These are phyloP conservation scores for Phyllostomus discolor DNA, from an alignment of 2,113 vertebrate genomes.

Conservation along the genomic window DNA sequence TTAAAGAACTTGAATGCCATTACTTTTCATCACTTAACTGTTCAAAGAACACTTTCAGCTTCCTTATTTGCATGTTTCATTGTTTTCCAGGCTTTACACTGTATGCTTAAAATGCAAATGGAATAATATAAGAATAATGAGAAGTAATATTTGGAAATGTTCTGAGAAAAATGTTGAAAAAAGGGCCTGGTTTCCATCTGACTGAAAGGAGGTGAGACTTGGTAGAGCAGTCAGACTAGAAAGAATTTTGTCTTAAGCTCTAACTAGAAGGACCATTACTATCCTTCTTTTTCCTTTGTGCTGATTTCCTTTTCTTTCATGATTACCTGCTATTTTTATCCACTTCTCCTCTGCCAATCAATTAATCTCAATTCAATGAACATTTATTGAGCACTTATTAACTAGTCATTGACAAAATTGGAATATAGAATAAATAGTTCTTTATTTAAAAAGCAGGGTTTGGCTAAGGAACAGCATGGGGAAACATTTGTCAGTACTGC, in stretches of 20 bases:
- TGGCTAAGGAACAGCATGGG: neutral
- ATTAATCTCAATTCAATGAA: neutral
- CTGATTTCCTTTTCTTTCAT: constrained; percentile 15
- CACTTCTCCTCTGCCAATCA: neutral
- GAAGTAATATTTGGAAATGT: constrained; percentile 72
- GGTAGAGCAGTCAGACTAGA: constrained; percentile 16
- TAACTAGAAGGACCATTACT: neutral
- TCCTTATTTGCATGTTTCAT: constrained; percentile 78
- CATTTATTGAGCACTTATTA: neutral
- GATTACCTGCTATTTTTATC: neutral
- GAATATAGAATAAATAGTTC: neutral
- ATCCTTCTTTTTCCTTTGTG: neutral
- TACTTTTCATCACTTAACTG: constrained; percentile 75
- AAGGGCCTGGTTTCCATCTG: constrained; percentile 45
- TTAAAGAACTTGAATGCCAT: constrained; percentile 69
- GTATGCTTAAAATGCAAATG: constrained; percentile 76
- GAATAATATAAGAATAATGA: constrained; percentile 76
- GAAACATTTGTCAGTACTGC: neutral
- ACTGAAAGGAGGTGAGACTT: constrained; percentile 60
- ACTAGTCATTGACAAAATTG: neutral
- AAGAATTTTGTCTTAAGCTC: constrained; percentile 46
- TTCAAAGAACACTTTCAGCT: constrained; percentile 72
- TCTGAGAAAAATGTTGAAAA: constrained; percentile 66
- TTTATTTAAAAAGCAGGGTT: neutral
- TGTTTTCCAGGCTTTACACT: constrained; percentile 72